A percentile compares a stretch with the other conserved stretches of the same genome.
These are phyloP conservation scores for Hyla sarda DNA, from an alignment of 2,113 vertebrate genomes.

Conservation along the genomic window DNA sequence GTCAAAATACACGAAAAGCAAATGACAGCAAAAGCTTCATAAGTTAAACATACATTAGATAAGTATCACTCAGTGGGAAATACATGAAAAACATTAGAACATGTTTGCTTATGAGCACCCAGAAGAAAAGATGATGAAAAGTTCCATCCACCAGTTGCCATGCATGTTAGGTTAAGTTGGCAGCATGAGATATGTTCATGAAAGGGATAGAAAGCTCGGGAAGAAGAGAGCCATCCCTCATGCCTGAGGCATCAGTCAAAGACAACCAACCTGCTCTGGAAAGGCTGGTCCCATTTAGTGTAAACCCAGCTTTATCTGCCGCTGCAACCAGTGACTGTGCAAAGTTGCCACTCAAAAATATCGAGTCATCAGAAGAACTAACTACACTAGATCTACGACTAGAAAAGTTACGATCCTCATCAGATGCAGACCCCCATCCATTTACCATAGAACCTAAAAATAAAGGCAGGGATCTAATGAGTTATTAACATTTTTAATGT, in stretches of 20 bases:
- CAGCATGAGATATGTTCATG: conserved; percentile 30
- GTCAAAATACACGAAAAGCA: background rate
- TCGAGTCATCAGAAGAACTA: conserved; percentile 94
- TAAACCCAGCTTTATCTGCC: conserved; percentile 96
- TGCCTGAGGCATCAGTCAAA: conserved; percentile 71
- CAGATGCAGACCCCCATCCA: conserved; percentile 97
- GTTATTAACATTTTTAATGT: conserved; percentile 66
- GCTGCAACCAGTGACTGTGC: conserved; percentile 93
- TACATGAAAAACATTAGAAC: background rate
- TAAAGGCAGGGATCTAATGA: conserved; percentile 79
- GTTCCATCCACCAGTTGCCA: conserved; percentile 65
- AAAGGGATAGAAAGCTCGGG: conserved; percentile 58
- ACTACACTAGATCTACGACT: conserved; percentile 94
- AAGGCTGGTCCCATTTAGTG: conserved; percentile 92
- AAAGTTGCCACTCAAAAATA: conserved; percentile 95
- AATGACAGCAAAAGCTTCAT: background rate
- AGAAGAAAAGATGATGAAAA: background rate
- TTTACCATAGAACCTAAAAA: conserved; percentile 98
- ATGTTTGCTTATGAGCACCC: background rate
- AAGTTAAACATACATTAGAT: background rate
- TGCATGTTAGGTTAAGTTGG: conserved; percentile 68
- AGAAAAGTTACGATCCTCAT: conserved; percentile 96
- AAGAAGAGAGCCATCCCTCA: conserved; percentile 65
- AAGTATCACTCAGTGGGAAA: background rate
- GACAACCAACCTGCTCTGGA: conserved; percentile 93